Base-by-base conservation (phyloP, 2,888 invertebrate species). In the Copidosoma aretas region DNA sequence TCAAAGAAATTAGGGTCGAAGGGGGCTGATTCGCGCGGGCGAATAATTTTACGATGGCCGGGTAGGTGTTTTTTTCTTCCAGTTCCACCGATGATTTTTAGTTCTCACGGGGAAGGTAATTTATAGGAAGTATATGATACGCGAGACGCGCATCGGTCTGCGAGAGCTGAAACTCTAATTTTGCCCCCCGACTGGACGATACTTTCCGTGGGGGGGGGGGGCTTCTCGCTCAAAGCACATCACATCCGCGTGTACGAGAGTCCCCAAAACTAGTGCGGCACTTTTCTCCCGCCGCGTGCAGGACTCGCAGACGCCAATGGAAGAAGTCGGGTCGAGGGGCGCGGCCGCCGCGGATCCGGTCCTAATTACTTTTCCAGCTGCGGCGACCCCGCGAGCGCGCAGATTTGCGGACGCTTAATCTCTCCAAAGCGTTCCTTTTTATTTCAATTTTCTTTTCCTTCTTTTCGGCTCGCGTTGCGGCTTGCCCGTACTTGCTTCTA, bases 111-210 rank as follows among this genome's bases (percentile, higher is more conserved):
- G 8, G 8, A 32, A 8, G 32, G 32, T 5, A 8, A 32, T 32
- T 32, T 32, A 32, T 8, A 32, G 32, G 8, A 8, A 32, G n/a
- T n/a, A n/a, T n/a, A n/a, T n/a, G 32, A 32, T 32, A 5, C 32
- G 32, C 8, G 32, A 32, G 32, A 32, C 32, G 32, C 32, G 32
- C 32, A 32, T n/a, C 52, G 39, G 21, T 60, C n/a, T 43, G 54
- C 51, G 52, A 56, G 52, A 60, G 52, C 43, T 22, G 15, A 43
- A 60, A 53, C 67, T 70, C 58, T 70, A 70, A 67, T 67, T 67
- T 61, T 60, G 32, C 15, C 46, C 17, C n/a, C 54, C 57, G 49
- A 52, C 46, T 49, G 46, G 25, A 43, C n/a, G 32, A 32, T 3
- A 32, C n/a, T n/a, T n/a, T n/a, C n/a, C n/a, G n/a, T n/a, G n/a